These are phyloP conservation scores for Oxycera nigricornis DNA, from an alignment of 2,888 invertebrate species.

Conservation along the genomic window DNA sequence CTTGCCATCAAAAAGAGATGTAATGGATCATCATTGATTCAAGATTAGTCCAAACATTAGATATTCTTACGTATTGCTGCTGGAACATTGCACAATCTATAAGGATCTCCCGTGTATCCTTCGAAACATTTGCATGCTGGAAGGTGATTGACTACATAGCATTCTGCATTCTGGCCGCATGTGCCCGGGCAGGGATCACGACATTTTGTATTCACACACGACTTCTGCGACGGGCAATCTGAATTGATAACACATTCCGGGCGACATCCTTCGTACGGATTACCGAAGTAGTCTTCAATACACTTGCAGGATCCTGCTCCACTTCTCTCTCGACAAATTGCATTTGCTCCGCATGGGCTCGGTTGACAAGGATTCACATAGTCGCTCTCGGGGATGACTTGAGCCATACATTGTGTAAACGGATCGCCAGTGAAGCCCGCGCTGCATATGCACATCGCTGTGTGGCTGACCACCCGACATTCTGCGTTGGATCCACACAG, in stretches of 20 bases:
- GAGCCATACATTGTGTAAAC: conserved; percentile 69
- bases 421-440: conserved; percentile 78
- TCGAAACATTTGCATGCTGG: conserved; percentile 73
- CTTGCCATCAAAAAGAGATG: too few relatives aligned
- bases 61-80: conserved; percentile 65
- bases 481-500: conserved; percentile 76
- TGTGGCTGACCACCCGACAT: conserved; percentile 78
- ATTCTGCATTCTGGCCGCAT: conserved; percentile 76
- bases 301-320: conserved; percentile 75
- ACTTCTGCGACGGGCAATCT: conserved; percentile 74
- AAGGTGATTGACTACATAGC: conserved; percentile 76
- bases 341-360: conserved; percentile 74
- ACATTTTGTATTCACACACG: conserved; percentile 77
- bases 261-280: conserved; percentile 79
- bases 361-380: conserved; percentile 67
- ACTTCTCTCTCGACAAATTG: conserved; percentile 72
- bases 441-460: conserved; percentile 74
- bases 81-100: conserved; percentile 66
- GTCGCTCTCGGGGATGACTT: conserved; percentile 59
- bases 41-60: too few relatives aligned
- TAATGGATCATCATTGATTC: too few relatives aligned
- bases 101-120: conserved; percentile 79
- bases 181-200: conserved; percentile 80
- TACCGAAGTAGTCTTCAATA: conserved; percentile 75
- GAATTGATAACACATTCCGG: conserved; percentile 77